These are phyloP conservation scores for Zosterops lateralis DNA, from an alignment of 2,113 vertebrate species.

Conservation along the genomic window DNA sequence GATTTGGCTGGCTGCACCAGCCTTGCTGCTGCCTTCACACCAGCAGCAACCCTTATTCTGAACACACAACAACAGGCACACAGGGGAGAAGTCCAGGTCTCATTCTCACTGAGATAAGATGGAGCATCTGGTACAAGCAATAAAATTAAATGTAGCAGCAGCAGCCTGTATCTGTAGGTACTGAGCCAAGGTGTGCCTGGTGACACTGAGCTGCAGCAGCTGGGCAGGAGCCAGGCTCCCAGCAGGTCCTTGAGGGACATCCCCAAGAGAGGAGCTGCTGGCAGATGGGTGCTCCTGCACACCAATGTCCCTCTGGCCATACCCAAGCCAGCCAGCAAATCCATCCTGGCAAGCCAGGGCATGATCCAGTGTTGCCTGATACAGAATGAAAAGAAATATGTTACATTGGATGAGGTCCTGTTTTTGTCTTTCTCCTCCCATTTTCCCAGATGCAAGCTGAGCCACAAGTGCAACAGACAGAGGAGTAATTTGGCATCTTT, in stretches of 20 bases:
- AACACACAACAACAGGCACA: rapidly evolving
- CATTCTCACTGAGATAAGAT: background rate
- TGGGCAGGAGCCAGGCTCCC: background rate
- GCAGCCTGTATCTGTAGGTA: background rate
- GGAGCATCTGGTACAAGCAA: background rate
- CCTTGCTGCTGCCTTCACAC: background rate
- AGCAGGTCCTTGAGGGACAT: background rate
- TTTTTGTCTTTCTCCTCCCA: background rate
- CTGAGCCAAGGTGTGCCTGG: background rate
- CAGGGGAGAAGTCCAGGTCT: background rate
- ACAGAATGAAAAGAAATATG: rapidly evolving
- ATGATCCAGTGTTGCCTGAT: background rate
- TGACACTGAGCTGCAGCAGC: background rate
- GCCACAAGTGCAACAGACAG: background rate
- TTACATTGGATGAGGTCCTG: background rate
- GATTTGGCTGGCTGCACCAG: background rate
- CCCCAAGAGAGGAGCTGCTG: background rate
- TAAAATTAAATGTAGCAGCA: background rate
- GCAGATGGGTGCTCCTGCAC: background rate
- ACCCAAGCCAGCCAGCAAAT: rapidly evolving
- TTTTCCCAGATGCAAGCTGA: background rate
- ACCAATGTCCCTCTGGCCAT: background rate
- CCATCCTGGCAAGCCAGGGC: background rate
- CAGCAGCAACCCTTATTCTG: background rate
- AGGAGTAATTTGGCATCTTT: background rate